These are phyloP conservation scores for Felis chaus DNA, from an alignment of 2,113 vertebrate species.

Conservation along the genomic window DNA sequence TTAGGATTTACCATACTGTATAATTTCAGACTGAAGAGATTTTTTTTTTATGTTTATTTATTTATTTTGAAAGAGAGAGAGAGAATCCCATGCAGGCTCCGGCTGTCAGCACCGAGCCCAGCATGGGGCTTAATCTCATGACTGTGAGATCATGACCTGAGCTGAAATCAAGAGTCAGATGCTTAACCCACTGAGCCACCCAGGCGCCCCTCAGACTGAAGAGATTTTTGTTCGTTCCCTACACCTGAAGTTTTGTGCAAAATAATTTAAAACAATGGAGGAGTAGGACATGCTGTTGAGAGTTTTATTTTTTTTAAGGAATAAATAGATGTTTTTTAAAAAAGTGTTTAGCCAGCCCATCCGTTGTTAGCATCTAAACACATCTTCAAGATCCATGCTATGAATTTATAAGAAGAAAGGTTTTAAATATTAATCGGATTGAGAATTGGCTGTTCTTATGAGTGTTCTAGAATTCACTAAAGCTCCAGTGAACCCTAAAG, in stretches of 20 bases:
- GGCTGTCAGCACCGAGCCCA: too few relatives aligned
- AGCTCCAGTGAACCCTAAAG: neutral
- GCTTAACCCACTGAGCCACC: too few relatives aligned
- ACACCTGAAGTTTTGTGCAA: conserved; percentile 17
- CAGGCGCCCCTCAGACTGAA: neutral
- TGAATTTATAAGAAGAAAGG: conserved; percentile 63
- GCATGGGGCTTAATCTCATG: too few relatives aligned
- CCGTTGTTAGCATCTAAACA: conserved; percentile 20
- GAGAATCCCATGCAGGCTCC: too few relatives aligned
- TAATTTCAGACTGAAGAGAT: conserved; percentile 13
- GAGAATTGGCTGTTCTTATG: conserved; percentile 26
- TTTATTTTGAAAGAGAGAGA: too few relatives aligned
- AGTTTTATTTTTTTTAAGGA: neutral
- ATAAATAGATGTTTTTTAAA: neutral
- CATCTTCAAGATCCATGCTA: conserved; percentile 31
- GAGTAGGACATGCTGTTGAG: neutral
- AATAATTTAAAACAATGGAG: neutral
- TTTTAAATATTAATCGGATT: conserved; percentile 68
- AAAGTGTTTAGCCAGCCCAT: conserved; percentile 28
- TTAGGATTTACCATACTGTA: neutral
- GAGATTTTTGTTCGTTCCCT: conserved; percentile 11
- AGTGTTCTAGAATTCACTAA: conserved; percentile 40
- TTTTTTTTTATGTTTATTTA: neutral
- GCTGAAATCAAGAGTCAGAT: too few relatives aligned
- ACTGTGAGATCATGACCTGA: too few relatives aligned